Evolutionary conservation across 2,113 vertebrate genomes (phyloP).

Genomic region (Pelmatolapia mariae): DNA sequence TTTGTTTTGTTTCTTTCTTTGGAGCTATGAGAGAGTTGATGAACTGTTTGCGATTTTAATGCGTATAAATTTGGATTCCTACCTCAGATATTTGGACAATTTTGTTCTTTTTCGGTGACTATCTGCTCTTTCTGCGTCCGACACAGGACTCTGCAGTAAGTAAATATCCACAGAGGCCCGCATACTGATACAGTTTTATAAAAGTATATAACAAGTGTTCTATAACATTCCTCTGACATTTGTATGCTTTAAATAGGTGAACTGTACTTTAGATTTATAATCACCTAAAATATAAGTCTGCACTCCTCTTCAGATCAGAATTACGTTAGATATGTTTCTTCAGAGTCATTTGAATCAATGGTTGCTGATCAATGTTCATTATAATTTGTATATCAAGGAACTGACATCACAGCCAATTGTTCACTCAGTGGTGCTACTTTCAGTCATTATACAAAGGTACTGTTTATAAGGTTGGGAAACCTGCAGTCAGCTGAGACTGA

Average conservation of each 20-base stretch:
- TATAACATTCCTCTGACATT: rapidly evolving
- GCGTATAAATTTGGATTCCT: background rate
- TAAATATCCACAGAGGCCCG: background rate
- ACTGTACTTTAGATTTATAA: background rate
- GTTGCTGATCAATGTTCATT: rapidly evolving
- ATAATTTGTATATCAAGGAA: background rate
- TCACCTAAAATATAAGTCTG: background rate
- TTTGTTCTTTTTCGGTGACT: background rate
- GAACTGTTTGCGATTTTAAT: background rate
- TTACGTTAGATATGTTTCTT: background rate
- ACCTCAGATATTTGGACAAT: background rate
- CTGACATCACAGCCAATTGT: rapidly evolving
- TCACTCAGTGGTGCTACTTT: background rate
- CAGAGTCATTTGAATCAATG: background rate
- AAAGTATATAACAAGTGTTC: background rate
- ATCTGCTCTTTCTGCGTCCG: background rate
- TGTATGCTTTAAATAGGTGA: background rate
- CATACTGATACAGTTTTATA: background rate
- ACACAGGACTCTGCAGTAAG: background rate
- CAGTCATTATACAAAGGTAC: background rate
- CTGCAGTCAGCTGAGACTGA: background rate
- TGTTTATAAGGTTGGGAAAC: background rate
- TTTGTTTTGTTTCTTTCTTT: background rate
- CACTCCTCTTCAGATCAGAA: background rate
- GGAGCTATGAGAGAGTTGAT: background rate